Conservation (phyloP, 2,888 invertebrate genomes). For the Macrostomum cliftonense region DNA sequence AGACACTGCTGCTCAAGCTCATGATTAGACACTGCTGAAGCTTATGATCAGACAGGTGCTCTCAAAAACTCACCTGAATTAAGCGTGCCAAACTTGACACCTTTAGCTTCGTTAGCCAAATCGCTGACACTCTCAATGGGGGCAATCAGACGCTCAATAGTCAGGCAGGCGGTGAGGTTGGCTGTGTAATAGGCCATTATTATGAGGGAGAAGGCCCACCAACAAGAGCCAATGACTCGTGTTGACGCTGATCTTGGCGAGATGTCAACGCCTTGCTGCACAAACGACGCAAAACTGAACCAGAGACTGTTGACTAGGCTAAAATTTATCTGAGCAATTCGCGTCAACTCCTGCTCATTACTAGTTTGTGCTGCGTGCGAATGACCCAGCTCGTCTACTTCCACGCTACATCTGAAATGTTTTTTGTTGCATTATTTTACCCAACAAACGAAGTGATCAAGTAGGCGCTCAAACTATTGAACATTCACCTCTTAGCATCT, state of each 20-base stretch:
- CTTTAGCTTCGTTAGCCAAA: conserved; percentile 45
- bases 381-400: too few species aligned
- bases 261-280: conserved; percentile 13
- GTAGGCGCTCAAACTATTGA: too few species aligned
- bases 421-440: too few species aligned
- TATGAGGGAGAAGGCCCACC: conserved; percentile 94
- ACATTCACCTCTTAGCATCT: too few species aligned
- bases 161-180: conserved; percentile 71
- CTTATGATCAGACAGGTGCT: too few species aligned
- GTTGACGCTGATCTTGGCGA: conserved; percentile 11
- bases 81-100: conserved; percentile 9
- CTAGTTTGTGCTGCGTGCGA: too few species aligned
- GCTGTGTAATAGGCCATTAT: conserved; percentile 86
- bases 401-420: too few species aligned
- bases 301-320: conserved; percentile 9
- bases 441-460: too few species aligned
- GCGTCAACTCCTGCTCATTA: too few species aligned
- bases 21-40: too few species aligned
- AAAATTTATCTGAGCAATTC: conserved; percentile 4
- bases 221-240: conserved; percentile 55
- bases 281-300: conserved; percentile 12
- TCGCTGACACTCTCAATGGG: conserved; percentile 76
- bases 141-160: conserved; percentile 75
- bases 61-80: conserved; percentile 24
- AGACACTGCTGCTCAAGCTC: too few species aligned